Evolutionary conservation across 2,113 vertebrate species (phyloP).

Genomic region (Sturnus vulgaris): DNA sequence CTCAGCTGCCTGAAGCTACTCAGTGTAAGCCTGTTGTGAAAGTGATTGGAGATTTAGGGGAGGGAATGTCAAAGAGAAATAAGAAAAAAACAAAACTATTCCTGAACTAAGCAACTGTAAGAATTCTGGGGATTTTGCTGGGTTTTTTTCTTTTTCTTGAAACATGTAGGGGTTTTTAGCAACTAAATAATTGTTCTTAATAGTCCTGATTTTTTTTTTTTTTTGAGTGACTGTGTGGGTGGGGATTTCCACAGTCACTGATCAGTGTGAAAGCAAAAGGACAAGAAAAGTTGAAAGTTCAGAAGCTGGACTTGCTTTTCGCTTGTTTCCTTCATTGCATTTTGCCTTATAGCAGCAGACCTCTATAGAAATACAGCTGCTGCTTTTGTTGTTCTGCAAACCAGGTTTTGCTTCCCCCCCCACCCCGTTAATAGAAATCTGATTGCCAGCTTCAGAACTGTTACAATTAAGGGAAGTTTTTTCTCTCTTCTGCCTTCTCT

Average conservation of each 20-base stretch:
- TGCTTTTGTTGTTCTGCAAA: background rate
- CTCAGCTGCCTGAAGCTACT: slow-evolving; percentile 42
- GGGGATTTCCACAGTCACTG: background rate
- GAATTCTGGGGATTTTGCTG: background rate
- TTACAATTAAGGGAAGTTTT: background rate
- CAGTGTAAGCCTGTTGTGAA: slow-evolving; percentile 36
- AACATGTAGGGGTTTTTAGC: background rate
- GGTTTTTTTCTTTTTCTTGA: background rate
- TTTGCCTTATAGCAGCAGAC: background rate
- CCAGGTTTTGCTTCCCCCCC: background rate
- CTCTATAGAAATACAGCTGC: background rate
- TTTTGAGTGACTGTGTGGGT: background rate
- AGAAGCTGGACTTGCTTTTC: background rate
- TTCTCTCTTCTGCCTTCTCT: background rate
- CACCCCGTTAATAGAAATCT: background rate
- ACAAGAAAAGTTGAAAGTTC: background rate
- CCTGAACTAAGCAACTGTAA: background rate
- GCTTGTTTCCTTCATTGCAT: background rate
- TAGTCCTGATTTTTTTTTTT: background rate
- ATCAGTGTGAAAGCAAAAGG: background rate
- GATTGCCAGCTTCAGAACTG: background rate
- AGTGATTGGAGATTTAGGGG: slow-evolving; percentile 26
- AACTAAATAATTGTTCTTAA: background rate
- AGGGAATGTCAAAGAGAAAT: slow-evolving; percentile 2
- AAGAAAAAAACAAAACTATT: slow-evolving; percentile 14